Evolutionary conservation across 2,888 invertebrate species (phyloP).

Genomic region (Trisateles emortualis): DNA sequence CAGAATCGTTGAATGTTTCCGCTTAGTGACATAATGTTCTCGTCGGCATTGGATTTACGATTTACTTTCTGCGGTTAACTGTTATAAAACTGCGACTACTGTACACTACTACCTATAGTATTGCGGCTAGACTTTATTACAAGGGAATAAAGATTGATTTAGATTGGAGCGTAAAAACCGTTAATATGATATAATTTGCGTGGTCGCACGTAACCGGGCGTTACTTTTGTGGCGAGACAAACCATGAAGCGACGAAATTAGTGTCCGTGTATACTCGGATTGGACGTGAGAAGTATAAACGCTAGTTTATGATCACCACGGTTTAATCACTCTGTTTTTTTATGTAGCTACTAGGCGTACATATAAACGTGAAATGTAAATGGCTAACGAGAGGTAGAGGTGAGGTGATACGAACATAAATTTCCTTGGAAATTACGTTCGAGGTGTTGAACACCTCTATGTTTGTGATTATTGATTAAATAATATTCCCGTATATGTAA

Average conservation of each 20-base stretch:
- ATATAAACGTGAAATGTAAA: neutral
- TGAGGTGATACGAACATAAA: slow-evolving; percentile 5
- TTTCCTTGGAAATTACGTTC: slow-evolving; percentile 10
- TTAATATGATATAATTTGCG: slow-evolving; percentile 73
- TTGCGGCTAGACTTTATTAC: slow-evolving; percentile 23
- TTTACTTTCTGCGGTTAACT: slow-evolving; percentile 70
- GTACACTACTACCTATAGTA: slow-evolving; percentile 19
- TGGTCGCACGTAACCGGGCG: slow-evolving; percentile 60
- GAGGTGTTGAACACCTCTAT: slow-evolving; percentile 8
- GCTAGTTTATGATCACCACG: slow-evolving; percentile 34
- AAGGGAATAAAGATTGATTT: slow-evolving; percentile 37
- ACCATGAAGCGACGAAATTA: slow-evolving; percentile 57
- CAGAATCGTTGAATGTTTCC: slow-evolving; percentile 52
- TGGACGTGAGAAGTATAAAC: slow-evolving; percentile 35
- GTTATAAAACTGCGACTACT: slow-evolving; percentile 59
- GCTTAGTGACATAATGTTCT: slow-evolving; percentile 64
- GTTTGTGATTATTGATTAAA: slow-evolving; percentile 11
- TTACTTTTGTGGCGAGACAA: slow-evolving; percentile 57
- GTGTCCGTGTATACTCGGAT: slow-evolving; percentile 40
- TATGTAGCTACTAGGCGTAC: slow-evolving; percentile 13
- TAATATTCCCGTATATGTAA: neutral
- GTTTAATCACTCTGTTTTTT: slow-evolving; percentile 26
- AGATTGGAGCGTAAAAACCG: slow-evolving; percentile 36
- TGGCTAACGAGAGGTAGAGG: slow-evolving; percentile 5
- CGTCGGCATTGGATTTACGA: slow-evolving; percentile 63